phyloP scores from a whole-genome alignment of 1,140 invertebrate species.

The Euschistus heros region DNA sequence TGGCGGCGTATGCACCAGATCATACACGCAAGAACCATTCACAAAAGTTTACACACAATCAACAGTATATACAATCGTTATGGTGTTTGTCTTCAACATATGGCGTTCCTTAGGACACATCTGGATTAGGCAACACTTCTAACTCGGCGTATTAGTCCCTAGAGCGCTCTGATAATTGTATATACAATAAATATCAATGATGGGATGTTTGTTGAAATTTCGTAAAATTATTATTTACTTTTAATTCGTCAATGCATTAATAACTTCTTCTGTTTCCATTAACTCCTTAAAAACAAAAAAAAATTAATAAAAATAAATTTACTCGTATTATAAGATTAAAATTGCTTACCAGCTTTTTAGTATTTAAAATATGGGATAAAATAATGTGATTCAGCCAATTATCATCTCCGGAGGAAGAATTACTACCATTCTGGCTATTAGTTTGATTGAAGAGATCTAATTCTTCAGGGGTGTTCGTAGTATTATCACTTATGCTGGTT shows the following conservation, averaged over 20 bases:
- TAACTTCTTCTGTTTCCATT: background rate
- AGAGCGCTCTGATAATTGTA: no score
- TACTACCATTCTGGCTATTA: background rate
- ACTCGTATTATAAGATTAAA: background rate
- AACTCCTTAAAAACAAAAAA: constrained; percentile 1
- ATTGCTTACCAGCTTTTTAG: constrained; percentile 6
- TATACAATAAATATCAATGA: no score
- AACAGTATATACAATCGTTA: background rate
- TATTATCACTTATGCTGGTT: background rate
- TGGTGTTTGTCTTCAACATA: constrained; percentile 22
- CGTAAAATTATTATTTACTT: background rate
- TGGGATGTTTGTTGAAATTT: no score
- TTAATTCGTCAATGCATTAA: background rate
- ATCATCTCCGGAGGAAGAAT: background rate
- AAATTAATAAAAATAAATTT: background rate
- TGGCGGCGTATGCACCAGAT: constrained; percentile 11
- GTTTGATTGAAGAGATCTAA: background rate
- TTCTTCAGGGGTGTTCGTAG: background rate
- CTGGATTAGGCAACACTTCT: constrained; percentile 11
- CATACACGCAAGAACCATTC: constrained; percentile 14
- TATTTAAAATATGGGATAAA: background rate
- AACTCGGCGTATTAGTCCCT: no score
- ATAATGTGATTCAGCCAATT: background rate
- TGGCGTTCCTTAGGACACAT: constrained; percentile 20
- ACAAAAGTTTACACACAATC: background rate